A percentile compares a stretch with the other conserved stretches of the same genome.
Conservation (phyloP, 1,140 invertebrate genomes). For the Phymastichus coffea region DNA sequence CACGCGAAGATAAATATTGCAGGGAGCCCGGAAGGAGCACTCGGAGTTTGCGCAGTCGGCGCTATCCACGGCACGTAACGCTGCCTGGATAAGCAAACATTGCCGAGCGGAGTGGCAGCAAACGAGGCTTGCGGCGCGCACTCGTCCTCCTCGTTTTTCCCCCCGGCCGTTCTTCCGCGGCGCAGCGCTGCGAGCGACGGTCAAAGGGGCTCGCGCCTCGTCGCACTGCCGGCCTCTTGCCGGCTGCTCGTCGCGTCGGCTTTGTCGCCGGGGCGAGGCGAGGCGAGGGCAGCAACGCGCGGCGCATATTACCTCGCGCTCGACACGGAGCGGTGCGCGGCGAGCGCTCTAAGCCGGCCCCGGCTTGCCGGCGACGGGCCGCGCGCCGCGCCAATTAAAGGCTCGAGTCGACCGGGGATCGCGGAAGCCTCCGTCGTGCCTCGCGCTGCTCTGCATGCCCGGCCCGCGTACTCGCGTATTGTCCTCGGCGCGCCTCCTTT, state of each 20-base stretch:
- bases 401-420: constrained; percentile 3
- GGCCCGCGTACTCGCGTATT: constrained; percentile 6
- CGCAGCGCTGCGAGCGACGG: neutral
- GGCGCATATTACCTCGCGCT: neutral
- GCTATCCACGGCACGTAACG: no score
- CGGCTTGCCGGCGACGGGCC: no score
- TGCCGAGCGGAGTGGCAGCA: no score
- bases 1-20: no score
- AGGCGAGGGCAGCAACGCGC: neutral
- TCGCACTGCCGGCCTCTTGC: no score
- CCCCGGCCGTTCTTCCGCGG: neutral
- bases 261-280: neutral
- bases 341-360: no score
- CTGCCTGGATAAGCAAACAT: no score
- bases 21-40: no score
- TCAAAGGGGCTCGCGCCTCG: no score
- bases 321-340: no score
- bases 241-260: neutral
- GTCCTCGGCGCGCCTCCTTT: neutral
- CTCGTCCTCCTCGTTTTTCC: neutral
- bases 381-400: neutral
- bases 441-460: neutral
- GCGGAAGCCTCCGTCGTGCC: neutral
- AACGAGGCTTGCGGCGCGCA: no score
- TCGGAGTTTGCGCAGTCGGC: no score